Evolutionary conservation across 2,113 vertebrate genomes (phyloP).

Genomic region (Chaetops frenatus): DNA sequence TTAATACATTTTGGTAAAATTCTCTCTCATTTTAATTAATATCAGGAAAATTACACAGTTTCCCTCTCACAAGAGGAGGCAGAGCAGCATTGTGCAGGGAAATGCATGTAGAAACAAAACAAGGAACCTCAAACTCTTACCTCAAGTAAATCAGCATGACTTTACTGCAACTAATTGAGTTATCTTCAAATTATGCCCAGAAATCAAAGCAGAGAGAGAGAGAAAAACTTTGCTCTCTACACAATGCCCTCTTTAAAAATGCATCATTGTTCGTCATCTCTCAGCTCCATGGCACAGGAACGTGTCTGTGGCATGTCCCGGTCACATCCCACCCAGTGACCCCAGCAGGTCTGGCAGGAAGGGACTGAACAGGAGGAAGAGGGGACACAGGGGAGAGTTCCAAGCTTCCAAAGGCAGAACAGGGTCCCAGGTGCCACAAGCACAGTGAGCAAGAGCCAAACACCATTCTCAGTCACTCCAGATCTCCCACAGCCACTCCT

Average conservation of each 20-base stretch:
- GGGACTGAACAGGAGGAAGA: neutral
- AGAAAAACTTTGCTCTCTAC: neutral
- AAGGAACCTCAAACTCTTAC: neutral
- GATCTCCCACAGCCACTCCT: neutral
- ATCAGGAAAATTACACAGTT: neutral
- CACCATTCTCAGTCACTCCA: rapidly evolving
- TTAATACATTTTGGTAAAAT: neutral
- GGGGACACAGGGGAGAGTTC: neutral
- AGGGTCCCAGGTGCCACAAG: rapidly evolving
- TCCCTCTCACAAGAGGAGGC: neutral
- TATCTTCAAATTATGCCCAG: neutral
- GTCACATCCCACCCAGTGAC: neutral
- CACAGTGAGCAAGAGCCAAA: neutral
- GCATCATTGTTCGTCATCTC: neutral
- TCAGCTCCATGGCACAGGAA: neutral
- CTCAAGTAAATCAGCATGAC: neutral
- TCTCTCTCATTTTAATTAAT: slow-evolving; percentile 15
- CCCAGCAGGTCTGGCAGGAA: neutral
- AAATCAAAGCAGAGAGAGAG: neutral
- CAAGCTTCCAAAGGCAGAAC: neutral
- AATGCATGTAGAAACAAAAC: neutral
- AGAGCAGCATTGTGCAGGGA: neutral
- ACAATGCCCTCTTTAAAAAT: neutral
- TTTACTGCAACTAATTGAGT: neutral
- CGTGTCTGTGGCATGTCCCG: rapidly evolving